A percentile compares a stretch with the other conserved stretches of the same genome.
Evolutionary conservation across 2,888 invertebrate species (phyloP).

Genomic region (Oegoconia quadripuncta): DNA sequence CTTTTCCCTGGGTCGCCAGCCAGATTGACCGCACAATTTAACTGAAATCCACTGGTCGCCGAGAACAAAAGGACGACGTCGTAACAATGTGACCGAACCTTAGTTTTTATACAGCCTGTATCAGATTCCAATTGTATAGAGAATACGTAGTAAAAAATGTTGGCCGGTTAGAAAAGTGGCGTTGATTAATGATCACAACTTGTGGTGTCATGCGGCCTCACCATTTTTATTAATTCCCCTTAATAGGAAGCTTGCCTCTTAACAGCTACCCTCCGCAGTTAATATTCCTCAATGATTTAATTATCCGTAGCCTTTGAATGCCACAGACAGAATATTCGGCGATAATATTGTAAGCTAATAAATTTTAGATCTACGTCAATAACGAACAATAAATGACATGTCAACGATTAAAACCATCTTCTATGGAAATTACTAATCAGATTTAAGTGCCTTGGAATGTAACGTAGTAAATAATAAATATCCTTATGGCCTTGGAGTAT

Average conservation of each 20-base stretch:
- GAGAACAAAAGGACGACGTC: constrained; percentile 37
- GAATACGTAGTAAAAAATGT: constrained; percentile 17
- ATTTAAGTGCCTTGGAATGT: constrained; percentile 2
- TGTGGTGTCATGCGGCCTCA: constrained; percentile 11
- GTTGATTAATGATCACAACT: constrained; percentile 24
- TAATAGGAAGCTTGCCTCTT: constrained; percentile 15
- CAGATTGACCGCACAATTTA: constrained; percentile 43
- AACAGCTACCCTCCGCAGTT: constrained; percentile 7
- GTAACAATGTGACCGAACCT: constrained; percentile 31
- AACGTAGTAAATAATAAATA: background rate
- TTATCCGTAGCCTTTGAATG: constrained; percentile 6
- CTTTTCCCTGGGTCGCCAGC: constrained; percentile 9
- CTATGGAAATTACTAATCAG: constrained; percentile 2
- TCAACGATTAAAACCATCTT: constrained; percentile 5
- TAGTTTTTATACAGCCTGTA: constrained; percentile 33
- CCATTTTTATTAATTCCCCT: constrained; percentile 21
- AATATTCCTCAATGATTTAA: constrained; percentile 13
- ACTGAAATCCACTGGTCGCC: constrained; percentile 26
- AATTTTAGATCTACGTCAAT: background rate
- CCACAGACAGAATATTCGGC: background rate
- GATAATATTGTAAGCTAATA: constrained; percentile 3
- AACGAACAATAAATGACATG: constrained; percentile 1
- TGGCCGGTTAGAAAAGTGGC: constrained; percentile 17
- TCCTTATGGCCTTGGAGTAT: background rate
- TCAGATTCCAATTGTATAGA: constrained; percentile 29